Base-by-base conservation (phyloP, 1,140 invertebrate genomes). In the Aplysia californica region DNA sequence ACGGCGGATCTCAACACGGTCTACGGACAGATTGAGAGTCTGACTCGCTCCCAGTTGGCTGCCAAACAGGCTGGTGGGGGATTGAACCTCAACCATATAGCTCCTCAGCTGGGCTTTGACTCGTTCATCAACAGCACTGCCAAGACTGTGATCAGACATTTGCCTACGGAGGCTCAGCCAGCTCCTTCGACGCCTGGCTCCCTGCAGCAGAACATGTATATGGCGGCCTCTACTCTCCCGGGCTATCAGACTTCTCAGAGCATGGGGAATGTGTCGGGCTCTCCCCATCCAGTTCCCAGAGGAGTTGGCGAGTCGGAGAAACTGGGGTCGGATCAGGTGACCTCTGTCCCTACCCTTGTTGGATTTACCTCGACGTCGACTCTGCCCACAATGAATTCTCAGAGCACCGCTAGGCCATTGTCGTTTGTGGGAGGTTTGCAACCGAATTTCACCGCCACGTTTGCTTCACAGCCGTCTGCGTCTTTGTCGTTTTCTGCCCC, bases 1-100 rank as follows among this genome's bases (percentile, higher is more conserved):
- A 61, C 70, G 35, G 58, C 70, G 26, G 70, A 72, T 72, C 41
- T 72, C 35, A 72, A 72, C 36, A 58, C 70, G 4, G 56, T 72
- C 3, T 72, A 72, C 56, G 70, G 70, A 21, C 68, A 71, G 10
- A 71, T 31, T 23, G 68, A 71, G 1, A 71, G 44, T 71, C 6
- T 72, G 6, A 23, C 31, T 21, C 36, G 39, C 18, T 59, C 56
- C 20, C 70, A 72, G 35, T 41, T 72, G 39, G 20, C 70, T n/a
- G 56, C 58, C 2, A 38, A 59, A 39, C 55, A 72, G 56, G 10
- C 10, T 15, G 44, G 44, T 50, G 10, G n/a, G 44, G 58, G 31
- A 20, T 21, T 71, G 3, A 58, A 58, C 29, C 41, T 71, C 44
- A 71, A 58, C 44, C n/a, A n/a, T n/a, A n/a, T n/a, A n/a, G n/a